Evolutionary conservation across 2,797 vertebrate species (phyloP), one percentile per base, ranked within the genome.

Genomic region (Adelosebastes latens): DNA sequence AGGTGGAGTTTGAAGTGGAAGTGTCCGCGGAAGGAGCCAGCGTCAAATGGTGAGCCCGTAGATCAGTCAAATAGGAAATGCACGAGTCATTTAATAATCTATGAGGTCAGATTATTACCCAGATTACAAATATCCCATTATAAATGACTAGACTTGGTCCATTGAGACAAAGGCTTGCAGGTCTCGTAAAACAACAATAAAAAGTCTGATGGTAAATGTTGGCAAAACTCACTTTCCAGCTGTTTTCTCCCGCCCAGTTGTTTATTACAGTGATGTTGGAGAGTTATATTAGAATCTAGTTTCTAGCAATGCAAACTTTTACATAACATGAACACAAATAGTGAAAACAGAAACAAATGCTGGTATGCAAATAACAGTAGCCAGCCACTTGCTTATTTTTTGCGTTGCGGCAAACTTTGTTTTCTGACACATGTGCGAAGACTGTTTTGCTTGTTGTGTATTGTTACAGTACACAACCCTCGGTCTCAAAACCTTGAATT

Each of bases 1-100:
- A 94, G 59, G 97, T 99, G 83, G 97, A 98, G 90, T 95, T 99
- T 75, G 93, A 95, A 70, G 96, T 97, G 20, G 97, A 98, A 63
- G 97, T 99, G 67, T 98, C 97, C 0, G 97, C 98, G 72, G 98
- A 99, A 24, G 97, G 97, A 8, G 98, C 97, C 10, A 96, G 90
- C 14, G 96, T 98, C 81, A 97, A 95, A 93, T 99, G 98, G 98
- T 98, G 86, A 92, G 90, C 49, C 9, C 3, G 18, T 18, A 12
- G 16, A 39, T 36, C 5, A 56, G 5, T 46, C 18, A 5, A 60
- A 62, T 18, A 8, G 13, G n/a, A 31, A 36, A 79, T 29, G 27
- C 42, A 66, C 63, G 16, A 25, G 4, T 46, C 13, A n/a, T 56
- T n/a, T 32, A 11, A 61, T 52, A 13, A 52, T 36, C 42, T 49